Evolutionary conservation across 2,888 invertebrate species (phyloP), one percentile per base, ranked within the genome.

Genomic region (Dastarcus helophoroides): DNA sequence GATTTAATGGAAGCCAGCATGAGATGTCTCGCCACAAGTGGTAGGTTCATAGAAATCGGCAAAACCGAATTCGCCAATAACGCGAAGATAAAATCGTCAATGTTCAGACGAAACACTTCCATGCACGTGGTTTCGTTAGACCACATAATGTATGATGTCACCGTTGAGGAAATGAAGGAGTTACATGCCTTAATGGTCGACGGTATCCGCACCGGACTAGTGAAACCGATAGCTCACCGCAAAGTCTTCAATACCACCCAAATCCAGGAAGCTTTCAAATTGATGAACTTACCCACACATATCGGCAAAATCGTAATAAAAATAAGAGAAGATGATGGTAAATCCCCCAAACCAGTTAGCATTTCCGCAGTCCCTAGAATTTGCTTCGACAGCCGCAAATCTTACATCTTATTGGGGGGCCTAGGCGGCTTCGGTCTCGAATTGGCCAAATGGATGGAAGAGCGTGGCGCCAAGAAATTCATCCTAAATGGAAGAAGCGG

Each of bases 361-460:
- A 21, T 33, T 17, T 9, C 22, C 7, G 36, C 34, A 2, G 5
- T 29, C 6, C 19, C 33, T 2, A 32, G 33, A 15, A 79, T 82
- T 12, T 79, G 83, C 58, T 69, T 82, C 72, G 76, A 78, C 17
- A 73, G 76, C 14, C 72, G 68, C 32, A 76, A 75, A 54, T 68
- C 68, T 27, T 81, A 80, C 56, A 66, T 82, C 28, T 59, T 82
- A 6, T 71, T 81, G 8, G 84, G 84, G 37, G 90, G 93, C 28
- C 71, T 93, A 25, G 93, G 93, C 39, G 93, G 93, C 2, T 91
- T 94, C 62, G 93, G 93, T 9, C 64, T 93, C 40, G 93, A 94
- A 63, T 64, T 94, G 41, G 76, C 79, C 24, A 71, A 79, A 42
- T 89, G 89, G 89, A 61, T 94, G 58, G 72, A 84, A 32, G 62